Conservation (phyloP, 2,113 vertebrate genomes). For the Oncorhynchus keta region DNA sequence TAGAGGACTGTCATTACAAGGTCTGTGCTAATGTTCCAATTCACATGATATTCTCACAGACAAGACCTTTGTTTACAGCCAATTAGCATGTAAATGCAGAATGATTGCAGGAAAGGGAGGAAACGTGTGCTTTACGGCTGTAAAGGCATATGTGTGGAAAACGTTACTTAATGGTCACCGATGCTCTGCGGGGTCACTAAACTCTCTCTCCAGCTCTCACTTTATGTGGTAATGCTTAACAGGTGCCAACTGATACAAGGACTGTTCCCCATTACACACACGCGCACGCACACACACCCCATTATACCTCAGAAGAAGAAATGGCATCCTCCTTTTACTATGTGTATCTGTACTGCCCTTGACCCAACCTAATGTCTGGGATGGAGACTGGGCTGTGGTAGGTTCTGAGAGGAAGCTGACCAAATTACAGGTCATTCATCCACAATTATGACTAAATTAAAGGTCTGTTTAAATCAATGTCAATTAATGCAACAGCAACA, state of each 20-base stretch:
- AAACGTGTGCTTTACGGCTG: not conserved
- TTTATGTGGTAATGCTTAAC: constrained; percentile 41
- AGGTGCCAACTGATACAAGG: constrained; percentile 33
- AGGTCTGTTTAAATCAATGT: constrained; percentile 1
- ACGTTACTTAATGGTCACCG: constrained; percentile 9
- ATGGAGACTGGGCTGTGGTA: not conserved
- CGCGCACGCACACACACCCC: too few species aligned
- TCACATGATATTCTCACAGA: constrained; percentile 3
- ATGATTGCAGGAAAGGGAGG: constrained; percentile 26
- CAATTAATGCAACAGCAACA: not conserved
- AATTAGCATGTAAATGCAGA: constrained; percentile 21
- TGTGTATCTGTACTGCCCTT: not conserved
- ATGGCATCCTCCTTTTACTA: constrained; percentile 1
- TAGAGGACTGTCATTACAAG: too few species aligned
- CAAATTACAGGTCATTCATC: constrained; percentile 27
- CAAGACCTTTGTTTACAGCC: constrained; percentile 1
- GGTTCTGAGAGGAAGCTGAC: constrained; percentile 18
- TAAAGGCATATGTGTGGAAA: constrained; percentile 4
- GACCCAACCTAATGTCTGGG: constrained; percentile 12
- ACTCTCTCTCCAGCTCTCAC: not conserved
- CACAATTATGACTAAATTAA: not conserved
- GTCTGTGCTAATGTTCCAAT: too few species aligned
- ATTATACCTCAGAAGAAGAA: too few species aligned
- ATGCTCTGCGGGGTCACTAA: constrained; percentile 15
- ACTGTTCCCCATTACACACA: constrained; percentile 36